phyloP scores from a whole-genome alignment of 2,113 vertebrate species.

The Neolamprologus sp. region DNA sequence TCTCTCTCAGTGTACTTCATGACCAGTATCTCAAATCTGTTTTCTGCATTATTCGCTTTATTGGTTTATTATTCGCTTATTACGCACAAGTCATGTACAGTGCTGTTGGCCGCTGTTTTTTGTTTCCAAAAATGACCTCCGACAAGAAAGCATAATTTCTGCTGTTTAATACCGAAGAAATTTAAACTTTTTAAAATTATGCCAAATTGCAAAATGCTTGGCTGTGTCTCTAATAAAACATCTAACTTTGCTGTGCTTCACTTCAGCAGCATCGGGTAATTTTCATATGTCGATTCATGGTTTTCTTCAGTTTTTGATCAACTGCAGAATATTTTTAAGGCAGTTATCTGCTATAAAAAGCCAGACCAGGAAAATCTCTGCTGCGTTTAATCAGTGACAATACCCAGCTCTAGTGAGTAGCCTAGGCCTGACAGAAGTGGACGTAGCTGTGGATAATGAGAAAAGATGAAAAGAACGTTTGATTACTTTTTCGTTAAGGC shows the following conservation, averaged over 20 bases:
- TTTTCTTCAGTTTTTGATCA: neutral
- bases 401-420: neutral
- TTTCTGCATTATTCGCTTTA: neutral
- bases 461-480: neutral
- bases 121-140: neutral
- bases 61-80: neutral
- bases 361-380: accelerated
- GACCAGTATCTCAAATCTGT: neutral
- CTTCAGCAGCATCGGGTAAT: neutral
- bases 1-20: neutral
- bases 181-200: neutral
- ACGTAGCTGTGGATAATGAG: accelerated
- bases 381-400: neutral
- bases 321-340: neutral
- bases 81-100: neutral
- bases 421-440: neutral
- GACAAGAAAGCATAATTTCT: neutral
- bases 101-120: neutral
- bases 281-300: neutral
- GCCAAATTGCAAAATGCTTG: neutral
- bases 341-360: neutral
- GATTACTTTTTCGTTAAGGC: neutral
- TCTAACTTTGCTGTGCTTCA: neutral
- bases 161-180: neutral
- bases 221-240: neutral